A percentile compares a stretch with the other conserved stretches of the same genome.
phyloP scores from a whole-genome alignment of 2,113 vertebrate genomes.

The Elachura formosa region DNA sequence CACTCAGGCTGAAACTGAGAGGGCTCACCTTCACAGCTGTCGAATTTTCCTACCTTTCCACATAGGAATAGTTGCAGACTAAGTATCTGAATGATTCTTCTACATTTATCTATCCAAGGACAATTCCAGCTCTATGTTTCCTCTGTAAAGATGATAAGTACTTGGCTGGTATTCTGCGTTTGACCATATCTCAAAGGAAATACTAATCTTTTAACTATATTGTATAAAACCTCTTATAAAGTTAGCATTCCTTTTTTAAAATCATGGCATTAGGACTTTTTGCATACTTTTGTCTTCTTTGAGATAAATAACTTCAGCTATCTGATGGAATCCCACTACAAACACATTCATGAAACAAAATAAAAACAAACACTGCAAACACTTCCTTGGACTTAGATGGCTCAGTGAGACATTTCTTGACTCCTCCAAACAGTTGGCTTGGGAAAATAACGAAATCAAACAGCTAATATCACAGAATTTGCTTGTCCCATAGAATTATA shows the following conservation, averaged over 20 bases:
- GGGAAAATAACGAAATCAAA: background rate
- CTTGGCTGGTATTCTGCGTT: background rate
- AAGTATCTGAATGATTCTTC: background rate
- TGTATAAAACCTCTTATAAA: background rate
- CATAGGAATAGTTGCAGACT: background rate
- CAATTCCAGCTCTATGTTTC: background rate
- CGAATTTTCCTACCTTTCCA: background rate
- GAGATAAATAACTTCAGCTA: background rate
- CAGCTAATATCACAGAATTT: background rate
- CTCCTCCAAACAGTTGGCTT: background rate
- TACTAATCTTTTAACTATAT: background rate
- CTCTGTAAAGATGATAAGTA: background rate
- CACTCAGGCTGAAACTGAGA: background rate
- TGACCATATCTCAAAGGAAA: background rate
- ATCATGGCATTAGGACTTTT: background rate
- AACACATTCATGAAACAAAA: background rate
- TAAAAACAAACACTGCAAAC: background rate
- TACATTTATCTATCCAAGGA: background rate
- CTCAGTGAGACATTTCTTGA: background rate
- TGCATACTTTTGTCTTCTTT: background rate
- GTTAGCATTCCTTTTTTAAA: background rate
- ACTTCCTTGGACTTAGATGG: background rate
- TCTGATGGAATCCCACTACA: background rate
- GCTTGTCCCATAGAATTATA: background rate
- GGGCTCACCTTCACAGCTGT: background rate